Percentiles rank a stretch among this genome's conserved stretches.
These are phyloP conservation scores for Eptatretus atami DNA, from an alignment of 2,797 vertebrate species.

Conservation along the genomic window DNA sequence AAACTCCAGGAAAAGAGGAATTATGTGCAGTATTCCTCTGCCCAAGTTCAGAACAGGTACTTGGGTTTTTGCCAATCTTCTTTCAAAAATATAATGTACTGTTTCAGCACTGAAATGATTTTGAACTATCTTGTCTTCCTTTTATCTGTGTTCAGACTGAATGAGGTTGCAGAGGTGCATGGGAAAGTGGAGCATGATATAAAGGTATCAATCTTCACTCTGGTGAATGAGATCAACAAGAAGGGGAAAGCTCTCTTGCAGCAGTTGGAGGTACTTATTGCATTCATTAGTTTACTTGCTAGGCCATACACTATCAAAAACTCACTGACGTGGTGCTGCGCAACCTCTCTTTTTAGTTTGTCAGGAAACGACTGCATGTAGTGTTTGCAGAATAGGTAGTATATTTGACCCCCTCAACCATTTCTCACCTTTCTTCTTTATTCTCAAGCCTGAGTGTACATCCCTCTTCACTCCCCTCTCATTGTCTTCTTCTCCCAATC, in stretches of 20 bases:
- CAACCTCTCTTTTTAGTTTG: too few relatives aligned
- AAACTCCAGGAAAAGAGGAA: slow-evolving; percentile 88
- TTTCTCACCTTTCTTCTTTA: too few relatives aligned
- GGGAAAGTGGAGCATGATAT: slow-evolving; percentile 92
- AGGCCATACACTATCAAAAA: too few relatives aligned
- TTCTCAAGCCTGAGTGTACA: too few relatives aligned
- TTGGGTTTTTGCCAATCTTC: slow-evolving; percentile 6
- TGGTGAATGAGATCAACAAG: slow-evolving; percentile 99
- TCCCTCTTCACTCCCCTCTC: too few relatives aligned
- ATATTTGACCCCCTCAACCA: too few relatives aligned
- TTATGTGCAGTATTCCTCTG: slow-evolving; percentile 67
- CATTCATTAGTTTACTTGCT: not conserved
- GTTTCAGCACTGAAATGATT: too few relatives aligned
- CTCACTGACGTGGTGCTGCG: too few relatives aligned
- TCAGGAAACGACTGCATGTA: too few relatives aligned
- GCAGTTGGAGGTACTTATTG: slow-evolving; percentile 54
- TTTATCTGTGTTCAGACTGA: slow-evolving; percentile 25
- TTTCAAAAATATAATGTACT: too few relatives aligned
- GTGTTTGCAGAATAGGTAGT: too few relatives aligned
- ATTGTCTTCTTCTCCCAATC: too few relatives aligned
- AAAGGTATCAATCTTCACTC: slow-evolving; percentile 92
- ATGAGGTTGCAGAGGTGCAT: slow-evolving; percentile 78
- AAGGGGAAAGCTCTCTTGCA: slow-evolving; percentile 86
- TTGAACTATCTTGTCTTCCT: not conserved
- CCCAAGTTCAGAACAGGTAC: slow-evolving; percentile 83